Evolutionary conservation across 2,888 invertebrate genomes (phyloP), one percentile per base, ranked within the genome.

Genomic region (Syrphus vitripennis): DNA sequence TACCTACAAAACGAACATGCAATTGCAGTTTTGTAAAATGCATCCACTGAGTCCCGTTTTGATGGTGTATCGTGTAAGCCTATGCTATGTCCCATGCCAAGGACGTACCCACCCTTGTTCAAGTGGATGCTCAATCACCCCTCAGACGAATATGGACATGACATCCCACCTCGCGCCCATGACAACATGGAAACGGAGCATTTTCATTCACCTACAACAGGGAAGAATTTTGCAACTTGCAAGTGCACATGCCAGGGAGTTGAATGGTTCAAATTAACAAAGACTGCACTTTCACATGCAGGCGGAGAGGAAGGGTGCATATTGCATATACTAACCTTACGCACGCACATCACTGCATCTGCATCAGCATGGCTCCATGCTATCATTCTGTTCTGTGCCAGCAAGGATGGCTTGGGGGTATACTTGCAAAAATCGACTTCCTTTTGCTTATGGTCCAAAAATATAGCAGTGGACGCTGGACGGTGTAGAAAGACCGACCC

Each of bases 21-120:
- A 78, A 53, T 63, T 83, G 83, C 83, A 79, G 55, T 83, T 83
- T 79, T 55, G 74, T 57, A 80, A 80, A 83, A 80, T 80, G 83
- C 80, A 83, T 74, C 61, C 69, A 70, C 40, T 9, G 34, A 40
- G 48, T 53, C 16, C 74, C n/a, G 26, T 24, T 69, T 31, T 26
- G 34, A 45, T 69, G 14, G n/a, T 53, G 26, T 12, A n/a, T 31
- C 10, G 24, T 57, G 57, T 24, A 53, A 26, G 12, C 21, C 50
- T 50, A 24, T 3, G 24, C 50, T 12, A 7, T 40, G 19, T 29
- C 42, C 37, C 16, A 45, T 57, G 45, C 19, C 37, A 59, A 29
- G 50, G 40, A 12, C 4, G 0, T 10, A 19, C 53, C 21, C 26
- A 26, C 26, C 42, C 40, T 48, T 63, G 57, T 59, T 45, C 6